These are phyloP conservation scores for Tringa solitaria DNA, from an alignment of 2,113 vertebrate species.

Conservation along the genomic window DNA sequence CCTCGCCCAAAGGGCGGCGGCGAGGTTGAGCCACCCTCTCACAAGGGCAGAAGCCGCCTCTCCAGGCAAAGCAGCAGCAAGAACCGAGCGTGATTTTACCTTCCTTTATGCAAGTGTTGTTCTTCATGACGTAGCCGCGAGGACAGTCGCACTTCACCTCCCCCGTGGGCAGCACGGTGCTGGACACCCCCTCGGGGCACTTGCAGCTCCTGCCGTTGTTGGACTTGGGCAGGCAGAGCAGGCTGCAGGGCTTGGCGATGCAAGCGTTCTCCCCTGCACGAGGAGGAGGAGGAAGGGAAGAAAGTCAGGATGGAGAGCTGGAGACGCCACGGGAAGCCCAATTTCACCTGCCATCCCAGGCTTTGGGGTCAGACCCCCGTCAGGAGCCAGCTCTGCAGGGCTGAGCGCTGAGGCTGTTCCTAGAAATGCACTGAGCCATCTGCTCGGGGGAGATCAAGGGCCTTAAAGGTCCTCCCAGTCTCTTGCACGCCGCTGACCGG, in stretches of 20 bases:
- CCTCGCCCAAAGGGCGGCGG: not conserved
- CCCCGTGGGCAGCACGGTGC: slow-evolving; percentile 75
- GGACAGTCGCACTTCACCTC: slow-evolving; percentile 90
- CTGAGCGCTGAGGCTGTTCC: not conserved
- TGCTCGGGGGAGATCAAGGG: not conserved
- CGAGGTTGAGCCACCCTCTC: accelerated
- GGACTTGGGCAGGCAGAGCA: slow-evolving; percentile 90
- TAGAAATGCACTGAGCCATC: not conserved
- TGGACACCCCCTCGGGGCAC: slow-evolving; percentile 86
- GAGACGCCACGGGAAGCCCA: accelerated
- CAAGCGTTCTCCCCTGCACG: slow-evolving; percentile 86
- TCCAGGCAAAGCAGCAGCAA: not conserved
- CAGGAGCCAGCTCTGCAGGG: not conserved
- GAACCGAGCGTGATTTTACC: slow-evolving; percentile 62
- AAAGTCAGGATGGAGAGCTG: not conserved
- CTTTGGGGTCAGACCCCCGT: accelerated
- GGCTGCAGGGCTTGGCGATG: slow-evolving; percentile 83
- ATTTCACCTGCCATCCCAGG: not conserved
- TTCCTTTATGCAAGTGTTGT: slow-evolving; percentile 84
- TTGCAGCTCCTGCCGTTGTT: slow-evolving; percentile 82
- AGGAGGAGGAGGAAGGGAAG: not conserved
- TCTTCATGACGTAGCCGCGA: slow-evolving; percentile 79
- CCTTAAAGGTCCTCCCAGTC: not conserved
- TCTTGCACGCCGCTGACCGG: not conserved
- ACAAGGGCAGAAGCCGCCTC: accelerated